Conservation (phyloP, 2,888 invertebrate species). For the Anaspis maculata region DNA sequence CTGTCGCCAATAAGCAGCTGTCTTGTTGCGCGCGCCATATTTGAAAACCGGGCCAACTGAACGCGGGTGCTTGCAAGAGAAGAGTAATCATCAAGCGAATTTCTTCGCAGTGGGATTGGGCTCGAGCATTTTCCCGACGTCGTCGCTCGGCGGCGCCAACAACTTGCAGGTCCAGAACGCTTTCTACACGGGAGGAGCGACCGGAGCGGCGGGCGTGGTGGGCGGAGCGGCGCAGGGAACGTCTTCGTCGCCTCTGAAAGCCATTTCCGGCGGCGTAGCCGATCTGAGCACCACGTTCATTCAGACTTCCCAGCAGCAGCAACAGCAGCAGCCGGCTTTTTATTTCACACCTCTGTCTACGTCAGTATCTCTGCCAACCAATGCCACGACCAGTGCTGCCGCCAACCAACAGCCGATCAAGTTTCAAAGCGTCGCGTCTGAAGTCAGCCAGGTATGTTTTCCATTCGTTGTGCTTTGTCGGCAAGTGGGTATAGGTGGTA, state of each 20-base stretch:
- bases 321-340: slow-evolving; percentile 45
- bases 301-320: slow-evolving; percentile 39
- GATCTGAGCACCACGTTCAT: slow-evolving; percentile 14
- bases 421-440: slow-evolving; percentile 44
- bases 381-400: slow-evolving; percentile 29
- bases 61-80: too few species aligned
- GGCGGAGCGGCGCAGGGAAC: slow-evolving; percentile 27
- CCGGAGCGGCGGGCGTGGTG: background rate
- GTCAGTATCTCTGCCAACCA: slow-evolving; percentile 36
- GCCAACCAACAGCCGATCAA: slow-evolving; percentile 31
- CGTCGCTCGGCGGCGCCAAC: slow-evolving; percentile 37
- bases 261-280: slow-evolving; percentile 25
- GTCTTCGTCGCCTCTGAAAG: slow-evolving; percentile 32
- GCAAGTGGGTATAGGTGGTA: too few species aligned
- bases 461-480: slow-evolving; percentile 4
- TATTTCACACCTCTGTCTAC: slow-evolving; percentile 46
- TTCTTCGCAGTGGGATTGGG: too few species aligned
- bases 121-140: too few species aligned
- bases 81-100: too few species aligned
- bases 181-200: slow-evolving; percentile 37
- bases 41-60: too few species aligned
- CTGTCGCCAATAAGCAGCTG: too few species aligned
- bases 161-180: slow-evolving; percentile 43
- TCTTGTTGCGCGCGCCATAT: too few species aligned
- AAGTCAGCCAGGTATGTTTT: slow-evolving; percentile 48